Evolutionary conservation across 2,797 vertebrate genomes (phyloP).

Genomic region (Eidolon dupreanum): DNA sequence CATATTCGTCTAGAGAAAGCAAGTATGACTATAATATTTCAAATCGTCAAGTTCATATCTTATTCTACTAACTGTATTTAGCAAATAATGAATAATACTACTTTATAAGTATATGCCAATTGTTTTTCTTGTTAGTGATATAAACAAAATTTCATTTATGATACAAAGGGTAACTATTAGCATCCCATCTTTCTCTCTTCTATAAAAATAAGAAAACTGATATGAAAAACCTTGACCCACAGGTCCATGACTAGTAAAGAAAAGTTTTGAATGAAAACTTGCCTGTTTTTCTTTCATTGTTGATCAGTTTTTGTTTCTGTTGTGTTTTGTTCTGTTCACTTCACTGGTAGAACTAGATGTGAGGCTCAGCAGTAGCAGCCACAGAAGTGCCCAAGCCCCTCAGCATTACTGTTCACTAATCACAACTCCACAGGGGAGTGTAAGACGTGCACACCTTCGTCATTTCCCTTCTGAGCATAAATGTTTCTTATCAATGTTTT

Average conservation of each 20-base stretch:
- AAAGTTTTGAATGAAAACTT: background rate
- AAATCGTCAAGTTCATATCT: background rate
- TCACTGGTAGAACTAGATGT: background rate
- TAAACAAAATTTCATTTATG: background rate
- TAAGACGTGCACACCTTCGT: background rate
- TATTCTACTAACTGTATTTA: background rate
- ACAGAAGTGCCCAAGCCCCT: background rate
- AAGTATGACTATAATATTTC: background rate
- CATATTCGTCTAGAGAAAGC: background rate
- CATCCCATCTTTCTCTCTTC: background rate
- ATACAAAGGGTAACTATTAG: background rate
- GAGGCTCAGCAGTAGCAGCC: background rate
- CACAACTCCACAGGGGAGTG: background rate
- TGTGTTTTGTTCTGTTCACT: background rate
- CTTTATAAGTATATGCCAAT: background rate
- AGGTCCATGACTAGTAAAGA: background rate
- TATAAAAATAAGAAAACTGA: background rate
- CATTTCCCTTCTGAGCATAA: background rate
- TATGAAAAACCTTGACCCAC: background rate
- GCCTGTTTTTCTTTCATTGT: background rate
- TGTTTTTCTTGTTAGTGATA: background rate
- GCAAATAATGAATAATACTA: background rate
- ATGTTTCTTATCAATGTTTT: background rate
- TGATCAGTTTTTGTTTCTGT: background rate
- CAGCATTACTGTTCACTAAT: no score